A percentile compares a stretch with the other conserved stretches of the same genome.
Evolutionary conservation across 1,140 invertebrate species (phyloP).

Genomic region (Protaetia brevitarsis): DNA sequence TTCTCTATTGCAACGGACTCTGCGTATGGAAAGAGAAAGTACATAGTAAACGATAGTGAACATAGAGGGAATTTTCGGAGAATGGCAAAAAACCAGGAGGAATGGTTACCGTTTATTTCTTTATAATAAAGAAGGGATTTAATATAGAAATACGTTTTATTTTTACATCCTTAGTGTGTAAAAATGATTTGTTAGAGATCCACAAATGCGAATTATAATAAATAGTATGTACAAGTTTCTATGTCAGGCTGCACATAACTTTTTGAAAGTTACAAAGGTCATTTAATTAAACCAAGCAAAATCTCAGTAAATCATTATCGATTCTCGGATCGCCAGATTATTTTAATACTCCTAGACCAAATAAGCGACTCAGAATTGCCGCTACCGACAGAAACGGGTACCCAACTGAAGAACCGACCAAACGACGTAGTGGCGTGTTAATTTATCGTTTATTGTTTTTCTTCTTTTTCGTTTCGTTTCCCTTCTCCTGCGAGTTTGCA

Average conservation of each 20-base stretch:
- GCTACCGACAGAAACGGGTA: constrained; percentile 11
- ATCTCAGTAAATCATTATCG: constrained; percentile 11
- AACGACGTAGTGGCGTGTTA: constrained; percentile 15
- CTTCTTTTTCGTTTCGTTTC: constrained; percentile 18
- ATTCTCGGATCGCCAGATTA: background rate
- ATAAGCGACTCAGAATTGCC: constrained; percentile 11
- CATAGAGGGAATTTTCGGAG: no score
- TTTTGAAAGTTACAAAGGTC: constrained; percentile 13
- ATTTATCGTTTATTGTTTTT: constrained; percentile 21
- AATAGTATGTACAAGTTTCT: background rate
- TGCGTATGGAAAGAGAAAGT: no score
- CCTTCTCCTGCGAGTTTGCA: constrained; percentile 18
- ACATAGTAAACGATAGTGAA: no score
- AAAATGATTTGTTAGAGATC: no score
- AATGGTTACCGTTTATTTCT: no score
- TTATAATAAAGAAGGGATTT: no score
- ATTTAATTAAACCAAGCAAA: constrained; percentile 11
- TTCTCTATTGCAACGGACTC: no score
- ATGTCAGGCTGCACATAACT: background rate
- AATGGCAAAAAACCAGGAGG: no score
- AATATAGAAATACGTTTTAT: no score
- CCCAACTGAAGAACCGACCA: background rate
- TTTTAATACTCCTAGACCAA: constrained; percentile 12
- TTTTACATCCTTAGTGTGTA: no score
- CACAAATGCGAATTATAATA: no score